phyloP scores from a whole-genome alignment of 2,888 invertebrate genomes.

The Parnassius mnemosyne region DNA sequence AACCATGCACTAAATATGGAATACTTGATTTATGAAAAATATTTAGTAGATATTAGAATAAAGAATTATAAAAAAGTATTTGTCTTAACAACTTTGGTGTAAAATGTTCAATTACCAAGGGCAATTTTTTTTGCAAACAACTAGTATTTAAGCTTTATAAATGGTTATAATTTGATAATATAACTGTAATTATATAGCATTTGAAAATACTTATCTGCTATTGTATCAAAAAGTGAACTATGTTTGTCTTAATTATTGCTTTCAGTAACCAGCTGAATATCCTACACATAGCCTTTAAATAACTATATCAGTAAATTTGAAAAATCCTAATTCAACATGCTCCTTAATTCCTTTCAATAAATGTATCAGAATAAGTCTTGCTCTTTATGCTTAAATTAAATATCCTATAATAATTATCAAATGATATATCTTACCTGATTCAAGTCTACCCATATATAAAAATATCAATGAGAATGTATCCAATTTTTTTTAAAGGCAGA shows the following conservation, averaged over 20 bases:
- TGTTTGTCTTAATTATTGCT: constrained; percentile 17
- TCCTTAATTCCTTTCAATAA: constrained; percentile 40
- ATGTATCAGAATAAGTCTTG: constrained; percentile 46
- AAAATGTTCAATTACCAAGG: constrained; percentile 23
- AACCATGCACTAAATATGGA: constrained; percentile 49
- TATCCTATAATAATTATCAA: constrained; percentile 43
- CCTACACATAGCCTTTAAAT: constrained; percentile 19
- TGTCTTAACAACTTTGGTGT: constrained; percentile 35
- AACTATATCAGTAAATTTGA: constrained; percentile 43
- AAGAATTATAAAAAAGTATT: constrained; percentile 41
- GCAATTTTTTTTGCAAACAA: constrained; percentile 28
- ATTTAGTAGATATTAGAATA: constrained; percentile 40
- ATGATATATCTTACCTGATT: constrained; percentile 37
- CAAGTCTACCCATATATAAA: constrained; percentile 40
- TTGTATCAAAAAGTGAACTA: constrained; percentile 21
- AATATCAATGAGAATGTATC: constrained; percentile 43
- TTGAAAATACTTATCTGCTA: constrained; percentile 12
- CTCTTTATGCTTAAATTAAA: constrained; percentile 43
- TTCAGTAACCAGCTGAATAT: constrained; percentile 8
- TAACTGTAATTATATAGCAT: constrained; percentile 10
- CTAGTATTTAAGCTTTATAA: constrained; percentile 26
- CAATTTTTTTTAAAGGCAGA: constrained; percentile 25
- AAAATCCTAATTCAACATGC: constrained; percentile 38
- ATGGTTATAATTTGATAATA: constrained; percentile 1
- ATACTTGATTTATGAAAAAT: constrained; percentile 49